Evolutionary conservation across 2,797 vertebrate genomes (phyloP).

Genomic region (Melanotaenia trifasciata): DNA sequence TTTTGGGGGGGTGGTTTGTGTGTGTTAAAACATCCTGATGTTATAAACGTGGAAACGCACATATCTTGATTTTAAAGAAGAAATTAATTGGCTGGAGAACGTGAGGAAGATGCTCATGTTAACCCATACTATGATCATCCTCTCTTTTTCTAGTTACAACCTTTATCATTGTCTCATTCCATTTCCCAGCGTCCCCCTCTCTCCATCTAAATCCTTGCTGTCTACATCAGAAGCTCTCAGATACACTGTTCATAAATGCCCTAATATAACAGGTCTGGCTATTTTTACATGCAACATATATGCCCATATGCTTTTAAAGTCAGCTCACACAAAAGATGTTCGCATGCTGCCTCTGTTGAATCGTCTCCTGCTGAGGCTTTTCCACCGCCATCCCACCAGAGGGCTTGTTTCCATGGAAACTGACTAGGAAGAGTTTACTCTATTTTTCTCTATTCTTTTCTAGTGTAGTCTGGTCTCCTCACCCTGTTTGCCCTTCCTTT

Average conservation of each 20-base stretch:
- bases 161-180: slow-evolving; percentile 4
- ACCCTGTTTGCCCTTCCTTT: slow-evolving; percentile 11
- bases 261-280: slow-evolving; percentile 11
- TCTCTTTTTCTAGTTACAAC: not conserved
- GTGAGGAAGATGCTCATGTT: not conserved
- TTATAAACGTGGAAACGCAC: not conserved
- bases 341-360: slow-evolving; percentile 49
- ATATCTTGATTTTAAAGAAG: not conserved
- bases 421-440: slow-evolving; percentile 58
- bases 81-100: not conserved
- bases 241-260: slow-evolving; percentile 9
- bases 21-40: slow-evolving; percentile 6
- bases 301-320: slow-evolving; percentile 33
- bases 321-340: slow-evolving; percentile 35
- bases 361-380: slow-evolving; percentile 71
- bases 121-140: not conserved
- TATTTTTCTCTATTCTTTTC: slow-evolving; percentile 59
- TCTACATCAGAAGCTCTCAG: slow-evolving; percentile 4
- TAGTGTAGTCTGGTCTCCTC: slow-evolving; percentile 41
- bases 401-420: slow-evolving; percentile 78
- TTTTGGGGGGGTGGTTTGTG: not conserved
- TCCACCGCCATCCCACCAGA: slow-evolving; percentile 70
- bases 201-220: slow-evolving; percentile 5
- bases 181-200: slow-evolving; percentile 42
- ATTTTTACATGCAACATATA: slow-evolving; percentile 13